These are phyloP conservation scores for Choloepus hoffmanni DNA, from an alignment of 2,113 vertebrate species.

Conservation along the genomic window DNA sequence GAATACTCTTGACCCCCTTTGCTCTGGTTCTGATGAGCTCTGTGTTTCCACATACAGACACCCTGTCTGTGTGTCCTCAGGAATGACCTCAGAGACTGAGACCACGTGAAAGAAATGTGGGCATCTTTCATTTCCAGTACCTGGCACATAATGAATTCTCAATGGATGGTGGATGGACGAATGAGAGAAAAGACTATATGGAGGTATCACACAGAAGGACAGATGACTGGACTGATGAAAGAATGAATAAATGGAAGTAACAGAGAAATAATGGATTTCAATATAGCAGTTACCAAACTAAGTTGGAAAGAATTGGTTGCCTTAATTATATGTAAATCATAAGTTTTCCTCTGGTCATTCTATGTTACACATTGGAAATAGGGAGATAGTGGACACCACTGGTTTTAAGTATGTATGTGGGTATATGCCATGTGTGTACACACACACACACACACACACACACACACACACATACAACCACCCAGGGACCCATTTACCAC, in stretches of 20 bases:
- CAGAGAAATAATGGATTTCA: slow-evolving; percentile 2
- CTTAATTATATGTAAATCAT: neutral
- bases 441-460: neutral
- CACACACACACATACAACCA: neutral
- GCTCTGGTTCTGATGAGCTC: neutral
- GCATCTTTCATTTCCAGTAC: neutral
- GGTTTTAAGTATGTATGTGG: neutral
- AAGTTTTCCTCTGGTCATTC: slow-evolving; percentile 1
- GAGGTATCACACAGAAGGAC: neutral
- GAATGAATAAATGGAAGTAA: neutral
- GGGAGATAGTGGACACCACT: neutral
- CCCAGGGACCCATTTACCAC: neutral
- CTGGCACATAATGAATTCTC: neutral
- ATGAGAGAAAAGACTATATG: neutral
- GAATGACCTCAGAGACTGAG: neutral
- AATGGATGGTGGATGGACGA: neutral
- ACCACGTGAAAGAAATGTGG: neutral
- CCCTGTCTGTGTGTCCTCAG: neutral
- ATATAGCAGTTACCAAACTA: neutral
- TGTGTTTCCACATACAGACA: neutral
- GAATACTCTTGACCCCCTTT: neutral
- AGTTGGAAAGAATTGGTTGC: neutral
- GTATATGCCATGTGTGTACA: fast-evolving
- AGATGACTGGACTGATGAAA: neutral
- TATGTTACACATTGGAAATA: neutral